phyloP scores from a whole-genome alignment of 2,797 vertebrate species.

The Crenichthys baileyi region DNA sequence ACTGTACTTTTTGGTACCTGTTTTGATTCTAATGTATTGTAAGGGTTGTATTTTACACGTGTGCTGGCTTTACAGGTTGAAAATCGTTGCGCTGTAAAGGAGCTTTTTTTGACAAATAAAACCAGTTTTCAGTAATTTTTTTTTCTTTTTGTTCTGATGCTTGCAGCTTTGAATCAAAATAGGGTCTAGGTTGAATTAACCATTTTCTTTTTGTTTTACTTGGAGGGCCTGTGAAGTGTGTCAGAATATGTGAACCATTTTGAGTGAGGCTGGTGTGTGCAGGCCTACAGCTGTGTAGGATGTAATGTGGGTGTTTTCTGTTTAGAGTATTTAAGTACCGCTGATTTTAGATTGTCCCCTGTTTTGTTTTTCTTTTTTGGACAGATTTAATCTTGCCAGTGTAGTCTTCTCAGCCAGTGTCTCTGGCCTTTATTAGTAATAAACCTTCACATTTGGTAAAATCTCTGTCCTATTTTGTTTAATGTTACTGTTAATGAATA shows the following conservation, averaged over 20 bases:
- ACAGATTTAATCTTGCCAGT: slow-evolving; percentile 31
- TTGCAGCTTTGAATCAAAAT: slow-evolving; percentile 48
- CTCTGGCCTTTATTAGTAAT: slow-evolving; percentile 78
- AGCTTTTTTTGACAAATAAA: slow-evolving; percentile 95
- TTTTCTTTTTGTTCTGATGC: slow-evolving; percentile 54
- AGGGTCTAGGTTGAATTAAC: slow-evolving; percentile 29
- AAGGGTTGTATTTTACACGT: slow-evolving; percentile 99
- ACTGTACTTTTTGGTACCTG: slow-evolving; percentile 99
- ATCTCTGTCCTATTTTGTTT: slow-evolving; percentile 49
- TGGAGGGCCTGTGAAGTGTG: slow-evolving; percentile 7
- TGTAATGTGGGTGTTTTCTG: slow-evolving; percentile 20
- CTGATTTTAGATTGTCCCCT: slow-evolving; percentile 59
- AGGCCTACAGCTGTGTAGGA: slow-evolving; percentile 17
- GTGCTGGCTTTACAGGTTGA: slow-evolving; percentile 93
- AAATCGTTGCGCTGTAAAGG: slow-evolving; percentile 89
- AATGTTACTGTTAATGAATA: slow-evolving; percentile 42
- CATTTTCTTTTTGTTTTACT: not conserved
- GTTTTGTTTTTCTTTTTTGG: slow-evolving; percentile 51
- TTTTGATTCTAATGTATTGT: slow-evolving; percentile 99
- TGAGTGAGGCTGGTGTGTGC: slow-evolving; percentile 5
- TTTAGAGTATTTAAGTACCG: slow-evolving; percentile 45
- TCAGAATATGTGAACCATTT: not conserved
- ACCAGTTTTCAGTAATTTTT: slow-evolving; percentile 84
- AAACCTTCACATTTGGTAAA: slow-evolving; percentile 75
- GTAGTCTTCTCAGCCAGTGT: slow-evolving; percentile 68